Base-by-base conservation (phyloP, 2,888 invertebrate species). In the Chrysina gloriosa region DNA sequence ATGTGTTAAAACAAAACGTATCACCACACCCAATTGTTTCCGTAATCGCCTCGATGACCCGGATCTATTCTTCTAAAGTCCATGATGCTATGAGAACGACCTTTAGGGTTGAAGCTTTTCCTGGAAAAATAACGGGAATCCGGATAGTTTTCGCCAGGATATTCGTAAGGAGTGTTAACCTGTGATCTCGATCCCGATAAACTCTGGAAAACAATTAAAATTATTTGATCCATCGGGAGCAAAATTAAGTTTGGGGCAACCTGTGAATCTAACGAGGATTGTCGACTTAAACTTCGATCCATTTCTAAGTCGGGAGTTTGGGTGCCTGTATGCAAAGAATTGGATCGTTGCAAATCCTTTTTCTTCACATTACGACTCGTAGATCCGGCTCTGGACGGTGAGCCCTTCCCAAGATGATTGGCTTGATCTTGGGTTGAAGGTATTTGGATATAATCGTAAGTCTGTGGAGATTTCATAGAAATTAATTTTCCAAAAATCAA, bases 141-240 rank as follows among this genome's bases (percentile, higher is more conserved):
- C 19, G 73, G 68, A 9, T 74, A 45, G 9, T 66, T 63, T 42
- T 74, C 74, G 14, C 78, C 76, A 7, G 78, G 77, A 65, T 78
- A 78, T 48, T 80, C 79, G 71, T 84, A 83, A 2, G 87, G 87
- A 72, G 86, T 86, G 52, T 79, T 77, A 48, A 85, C 84, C 71
- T 85, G 82, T 48, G 86, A 85, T 39, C 85, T 84, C 2, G 85
- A 83, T 31, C 85, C 83, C 9, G 87, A 87, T 70, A 87, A 79
- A 77, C 86, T 87, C 87, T 87, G 76, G 29, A 83, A 63, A 56
- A 79, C 45, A 67, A 63, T 72, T 50, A 69, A 71, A 72, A 50
- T 63, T 5, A 19, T 19, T n/a, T 21, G 16, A 5, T 29, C 4
- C 3, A 6, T 27, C 42, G 7, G 21, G 34, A 9, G 21, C 4